Conservation (phyloP, 2,888 invertebrate species). For the Miltochrista miniata region DNA sequence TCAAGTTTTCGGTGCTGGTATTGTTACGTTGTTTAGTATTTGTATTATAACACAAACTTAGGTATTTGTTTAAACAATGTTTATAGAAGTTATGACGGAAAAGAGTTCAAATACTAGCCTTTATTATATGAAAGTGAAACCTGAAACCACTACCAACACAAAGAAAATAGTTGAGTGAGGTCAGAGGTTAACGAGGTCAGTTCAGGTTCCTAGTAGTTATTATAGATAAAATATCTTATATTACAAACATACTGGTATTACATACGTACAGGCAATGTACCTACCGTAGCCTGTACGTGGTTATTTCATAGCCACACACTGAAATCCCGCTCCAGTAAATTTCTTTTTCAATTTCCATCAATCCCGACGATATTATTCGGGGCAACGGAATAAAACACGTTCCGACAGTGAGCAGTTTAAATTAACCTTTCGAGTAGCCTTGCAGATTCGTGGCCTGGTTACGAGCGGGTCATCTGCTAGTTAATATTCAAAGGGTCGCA, state of each 20-base stretch:
- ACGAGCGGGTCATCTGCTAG: conserved; percentile 73
- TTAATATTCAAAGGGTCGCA: conserved; percentile 80
- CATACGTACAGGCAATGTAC: too few species aligned
- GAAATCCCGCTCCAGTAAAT: conserved; percentile 9
- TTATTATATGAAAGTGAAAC: too few species aligned
- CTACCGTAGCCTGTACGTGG: background rate
- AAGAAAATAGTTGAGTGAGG: too few species aligned
- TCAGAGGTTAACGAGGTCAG: too few species aligned
- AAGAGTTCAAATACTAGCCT: too few species aligned
- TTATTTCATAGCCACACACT: background rate
- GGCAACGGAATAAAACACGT: conserved; percentile 51
- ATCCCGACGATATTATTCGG: conserved; percentile 41
- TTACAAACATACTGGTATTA: background rate
- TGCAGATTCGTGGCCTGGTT: conserved; percentile 67
- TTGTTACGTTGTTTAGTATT: too few species aligned
- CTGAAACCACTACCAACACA: too few species aligned
- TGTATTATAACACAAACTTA: too few species aligned
- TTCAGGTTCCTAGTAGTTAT: too few species aligned
- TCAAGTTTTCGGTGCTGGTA: too few species aligned
- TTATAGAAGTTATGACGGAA: too few species aligned
- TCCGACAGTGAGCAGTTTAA: conserved; percentile 57
- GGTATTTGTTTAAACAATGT: too few species aligned
- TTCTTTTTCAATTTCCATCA: conserved; percentile 45
- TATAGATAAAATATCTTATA: background rate
- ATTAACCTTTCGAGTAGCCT: conserved; percentile 66